Conservation (phyloP, 2,113 vertebrate genomes). For the Bubalus kerabau region DNA sequence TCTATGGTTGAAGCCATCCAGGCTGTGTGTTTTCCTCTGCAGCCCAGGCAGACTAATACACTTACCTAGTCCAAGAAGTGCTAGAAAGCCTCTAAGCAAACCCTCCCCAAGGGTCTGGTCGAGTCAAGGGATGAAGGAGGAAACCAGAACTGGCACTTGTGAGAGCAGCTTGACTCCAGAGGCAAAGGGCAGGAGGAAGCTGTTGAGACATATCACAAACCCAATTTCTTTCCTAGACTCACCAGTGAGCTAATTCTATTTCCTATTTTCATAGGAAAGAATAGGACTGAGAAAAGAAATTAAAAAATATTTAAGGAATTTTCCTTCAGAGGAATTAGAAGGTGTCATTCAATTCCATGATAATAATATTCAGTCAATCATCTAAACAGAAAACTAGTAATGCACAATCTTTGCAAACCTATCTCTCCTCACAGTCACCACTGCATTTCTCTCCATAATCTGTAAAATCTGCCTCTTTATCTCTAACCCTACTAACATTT, state of each 20-base stretch:
- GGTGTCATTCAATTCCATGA: too few species aligned
- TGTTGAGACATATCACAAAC: too few species aligned
- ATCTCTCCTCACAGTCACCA: background rate
- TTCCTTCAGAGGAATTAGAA: background rate
- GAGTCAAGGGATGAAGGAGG: background rate
- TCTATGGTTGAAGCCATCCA: background rate
- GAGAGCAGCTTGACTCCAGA: background rate
- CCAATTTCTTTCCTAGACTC: background rate
- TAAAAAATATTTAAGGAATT: background rate
- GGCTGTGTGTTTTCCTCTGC: background rate
- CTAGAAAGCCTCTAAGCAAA: background rate
- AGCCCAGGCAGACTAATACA: background rate
- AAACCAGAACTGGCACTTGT: background rate
- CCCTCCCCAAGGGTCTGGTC: background rate
- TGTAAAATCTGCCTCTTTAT: background rate
- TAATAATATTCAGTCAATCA: background rate
- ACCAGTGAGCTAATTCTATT: background rate
- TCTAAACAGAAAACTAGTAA: background rate
- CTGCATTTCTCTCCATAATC: background rate
- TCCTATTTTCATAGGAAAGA: background rate
- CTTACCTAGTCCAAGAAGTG: background rate
- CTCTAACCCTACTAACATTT: background rate
- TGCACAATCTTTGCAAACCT: background rate
- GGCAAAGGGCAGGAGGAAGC: background rate
- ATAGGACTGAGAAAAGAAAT: background rate